Percentiles rank a stretch among this genome's conserved stretches.
Evolutionary conservation across 2,113 vertebrate genomes (phyloP).

Genomic region (Chaenogobius annularis): DNA sequence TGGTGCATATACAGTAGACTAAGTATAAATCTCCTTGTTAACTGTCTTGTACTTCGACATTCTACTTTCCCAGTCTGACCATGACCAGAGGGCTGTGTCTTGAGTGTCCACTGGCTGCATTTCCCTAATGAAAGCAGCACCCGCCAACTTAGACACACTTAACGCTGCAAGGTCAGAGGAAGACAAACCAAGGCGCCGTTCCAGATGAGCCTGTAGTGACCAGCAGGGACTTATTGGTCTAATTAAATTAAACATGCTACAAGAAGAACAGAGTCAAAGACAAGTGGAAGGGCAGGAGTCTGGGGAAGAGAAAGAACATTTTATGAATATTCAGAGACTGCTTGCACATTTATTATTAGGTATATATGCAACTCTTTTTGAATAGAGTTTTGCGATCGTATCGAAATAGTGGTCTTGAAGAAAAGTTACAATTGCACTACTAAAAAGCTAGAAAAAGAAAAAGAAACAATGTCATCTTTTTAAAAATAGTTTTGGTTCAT

Average conservation of each 20-base stretch:
- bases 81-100: background rate
- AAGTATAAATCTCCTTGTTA: background rate
- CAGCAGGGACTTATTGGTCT: conserved; percentile 66
- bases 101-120: background rate
- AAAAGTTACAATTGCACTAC: too few species aligned
- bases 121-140: conserved; percentile 1
- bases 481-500: too few species aligned
- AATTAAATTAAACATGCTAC: conserved; percentile 68
- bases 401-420: background rate
- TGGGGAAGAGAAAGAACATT: conserved; percentile 1
- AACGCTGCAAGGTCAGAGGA: conserved; percentile 57
- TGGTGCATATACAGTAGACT: background rate
- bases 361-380: background rate
- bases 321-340: background rate
- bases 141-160: conserved; percentile 20
- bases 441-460: too few species aligned
- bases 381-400: background rate
- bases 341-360: background rate
- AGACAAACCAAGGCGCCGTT: conserved; percentile 48
- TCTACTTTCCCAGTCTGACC: background rate
- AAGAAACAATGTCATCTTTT: too few species aligned
- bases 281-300: background rate
- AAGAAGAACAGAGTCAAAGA: conserved; percentile 12
- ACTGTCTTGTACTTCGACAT: background rate
- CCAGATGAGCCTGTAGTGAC: conserved; percentile 62